Conservation (phyloP, 2,888 invertebrate species). For the Pseudeuparius sepicola region DNA sequence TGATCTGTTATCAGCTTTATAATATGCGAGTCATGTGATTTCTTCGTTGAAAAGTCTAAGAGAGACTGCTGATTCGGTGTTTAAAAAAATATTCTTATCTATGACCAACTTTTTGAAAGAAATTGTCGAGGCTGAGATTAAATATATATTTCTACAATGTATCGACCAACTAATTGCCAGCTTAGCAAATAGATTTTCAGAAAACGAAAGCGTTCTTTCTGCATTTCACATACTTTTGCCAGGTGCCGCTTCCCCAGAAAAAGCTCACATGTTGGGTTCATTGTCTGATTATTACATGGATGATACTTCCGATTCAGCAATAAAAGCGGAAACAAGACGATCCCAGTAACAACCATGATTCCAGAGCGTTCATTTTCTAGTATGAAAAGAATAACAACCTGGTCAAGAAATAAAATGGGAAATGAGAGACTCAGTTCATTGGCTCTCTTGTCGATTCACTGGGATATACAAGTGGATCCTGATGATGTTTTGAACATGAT, state of each 20-base stretch:
- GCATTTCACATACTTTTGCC: too few relatives aligned
- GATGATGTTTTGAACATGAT: constrained; percentile 7
- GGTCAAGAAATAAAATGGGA: constrained; percentile 3
- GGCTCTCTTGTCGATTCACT: constrained; percentile 6
- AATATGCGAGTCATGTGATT: too few relatives aligned
- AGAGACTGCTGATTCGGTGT: too few relatives aligned
- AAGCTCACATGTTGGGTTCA: too few relatives aligned
- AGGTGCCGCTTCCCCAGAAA: too few relatives aligned
- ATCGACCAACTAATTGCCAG: constrained; percentile 3
- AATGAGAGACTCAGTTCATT: constrained; percentile 7
- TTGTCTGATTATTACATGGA: constrained; percentile 5
- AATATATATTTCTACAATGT: constrained; percentile 7
- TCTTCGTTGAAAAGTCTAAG: too few relatives aligned
- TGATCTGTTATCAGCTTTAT: too few relatives aligned
- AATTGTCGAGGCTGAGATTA: too few relatives aligned
- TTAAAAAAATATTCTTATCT: too few relatives aligned
- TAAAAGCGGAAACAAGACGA: constrained; percentile 5
- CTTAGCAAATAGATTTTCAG: constrained; percentile 4
- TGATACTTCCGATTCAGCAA: constrained; percentile 4
- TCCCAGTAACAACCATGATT: constrained; percentile 6
- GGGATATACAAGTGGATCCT: constrained; percentile 5
- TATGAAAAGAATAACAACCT: constrained; percentile 1
- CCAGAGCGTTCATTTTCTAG: constrained; percentile 4
- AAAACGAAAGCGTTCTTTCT: background rate
- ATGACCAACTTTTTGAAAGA: too few relatives aligned